Conservation (phyloP, 1,140 invertebrate genomes). For the Macrotrachela quadricornifera region DNA sequence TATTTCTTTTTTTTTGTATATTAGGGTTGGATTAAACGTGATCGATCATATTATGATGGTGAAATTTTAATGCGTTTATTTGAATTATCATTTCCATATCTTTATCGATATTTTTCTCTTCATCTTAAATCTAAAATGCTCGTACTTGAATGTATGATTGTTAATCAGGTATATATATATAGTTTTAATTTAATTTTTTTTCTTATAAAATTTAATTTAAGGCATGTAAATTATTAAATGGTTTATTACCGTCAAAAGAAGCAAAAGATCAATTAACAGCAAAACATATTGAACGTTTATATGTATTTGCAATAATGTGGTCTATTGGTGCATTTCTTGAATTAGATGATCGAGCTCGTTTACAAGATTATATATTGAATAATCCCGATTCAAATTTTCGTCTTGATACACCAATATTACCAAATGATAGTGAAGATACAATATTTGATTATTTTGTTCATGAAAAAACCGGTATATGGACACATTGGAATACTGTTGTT, state of each 20-base stretch:
- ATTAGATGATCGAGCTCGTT: constrained; percentile 53
- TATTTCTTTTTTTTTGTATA: no score
- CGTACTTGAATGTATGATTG: constrained; percentile 69
- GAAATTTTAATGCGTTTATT: constrained; percentile 43
- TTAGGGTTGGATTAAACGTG: constrained; percentile 50
- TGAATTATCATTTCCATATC: constrained; percentile 51
- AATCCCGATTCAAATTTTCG: constrained; percentile 32
- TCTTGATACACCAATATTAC: constrained; percentile 47
- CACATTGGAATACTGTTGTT: constrained; percentile 61
- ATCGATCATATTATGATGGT: constrained; percentile 39
- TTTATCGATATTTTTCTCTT: constrained; percentile 60
- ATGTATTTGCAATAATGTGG: constrained; percentile 30
- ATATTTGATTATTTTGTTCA: constrained; percentile 74
- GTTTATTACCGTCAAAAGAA: constrained; percentile 23
- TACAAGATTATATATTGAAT: constrained; percentile 50
- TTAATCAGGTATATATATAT: constrained; percentile 35
- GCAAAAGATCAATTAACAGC: constrained; percentile 18
- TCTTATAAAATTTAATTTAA: no score
- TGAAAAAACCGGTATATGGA: constrained; percentile 55
- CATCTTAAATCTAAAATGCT: constrained; percentile 59
- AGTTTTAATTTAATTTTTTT: no score
- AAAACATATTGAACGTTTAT: constrained; percentile 17
- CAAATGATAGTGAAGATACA: constrained; percentile 38
- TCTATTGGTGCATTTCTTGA: constrained; percentile 69
- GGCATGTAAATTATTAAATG: constrained; percentile 15